A percentile compares a stretch with the other conserved stretches of the same genome.
These are phyloP conservation scores for Camponotus floridanus DNA, from an alignment of 1,140 invertebrate species.

Conservation along the genomic window DNA sequence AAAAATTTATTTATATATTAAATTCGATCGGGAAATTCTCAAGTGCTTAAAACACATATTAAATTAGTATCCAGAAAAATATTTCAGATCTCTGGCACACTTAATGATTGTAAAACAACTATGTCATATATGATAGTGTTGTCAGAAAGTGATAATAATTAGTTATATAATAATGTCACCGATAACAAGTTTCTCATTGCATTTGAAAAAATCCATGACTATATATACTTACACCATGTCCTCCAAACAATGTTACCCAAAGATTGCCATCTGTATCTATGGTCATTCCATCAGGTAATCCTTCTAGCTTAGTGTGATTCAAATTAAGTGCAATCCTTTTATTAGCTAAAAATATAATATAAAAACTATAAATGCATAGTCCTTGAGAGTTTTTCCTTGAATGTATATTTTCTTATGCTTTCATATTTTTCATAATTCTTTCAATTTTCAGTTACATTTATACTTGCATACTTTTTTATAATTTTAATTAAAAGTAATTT, in stretches of 20 bases:
- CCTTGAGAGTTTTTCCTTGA: not conserved
- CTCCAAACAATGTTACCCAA: constrained; percentile 88
- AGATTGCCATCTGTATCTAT: constrained; percentile 89
- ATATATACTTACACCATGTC: constrained; percentile 84
- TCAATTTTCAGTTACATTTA: not conserved
- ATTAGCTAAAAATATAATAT: constrained; percentile 69
- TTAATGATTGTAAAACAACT: not conserved
- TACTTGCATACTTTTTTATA: not conserved
- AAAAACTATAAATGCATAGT: not conserved
- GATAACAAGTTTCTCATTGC: constrained; percentile 3
- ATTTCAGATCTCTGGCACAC: not conserved
- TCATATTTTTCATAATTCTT: not conserved
- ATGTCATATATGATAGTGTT: not conserved
- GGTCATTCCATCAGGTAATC: constrained; percentile 91
- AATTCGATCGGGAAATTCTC: no score
- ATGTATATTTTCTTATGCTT: not conserved
- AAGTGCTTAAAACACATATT: not conserved
- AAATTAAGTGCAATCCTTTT: constrained; percentile 76
- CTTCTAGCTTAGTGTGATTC: constrained; percentile 81
- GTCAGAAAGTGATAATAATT: not conserved
- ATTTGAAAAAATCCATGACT: not conserved
- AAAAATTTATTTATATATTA: not conserved
- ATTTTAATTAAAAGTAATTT: no score
- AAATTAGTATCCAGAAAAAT: constrained; percentile 10
- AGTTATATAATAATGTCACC: constrained; percentile 16